A percentile compares a stretch with the other conserved stretches of the same genome.
phyloP scores from a whole-genome alignment of 2,113 vertebrate genomes.

The Mustelus asterias region DNA sequence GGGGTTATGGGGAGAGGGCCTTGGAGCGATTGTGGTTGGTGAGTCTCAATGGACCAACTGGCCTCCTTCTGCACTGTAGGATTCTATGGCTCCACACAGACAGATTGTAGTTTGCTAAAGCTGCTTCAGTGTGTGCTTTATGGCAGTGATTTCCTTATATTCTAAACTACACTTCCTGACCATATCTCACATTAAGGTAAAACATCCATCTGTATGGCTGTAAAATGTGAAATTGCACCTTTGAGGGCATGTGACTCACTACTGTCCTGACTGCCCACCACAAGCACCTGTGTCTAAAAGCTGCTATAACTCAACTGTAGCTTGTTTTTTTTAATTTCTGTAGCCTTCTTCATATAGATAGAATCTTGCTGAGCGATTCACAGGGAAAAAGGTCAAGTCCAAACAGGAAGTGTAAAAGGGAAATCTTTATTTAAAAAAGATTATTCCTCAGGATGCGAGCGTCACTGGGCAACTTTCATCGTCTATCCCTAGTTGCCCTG shows the following conservation, averaged over 20 bases:
- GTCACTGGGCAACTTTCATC: not conserved
- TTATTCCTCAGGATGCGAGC: not conserved
- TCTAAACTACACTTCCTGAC: not conserved
- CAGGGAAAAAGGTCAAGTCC: not conserved
- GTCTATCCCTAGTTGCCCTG: not conserved
- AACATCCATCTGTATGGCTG: not conserved
- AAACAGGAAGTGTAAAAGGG: not conserved
- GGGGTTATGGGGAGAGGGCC: no score
- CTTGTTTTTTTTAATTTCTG: not conserved
- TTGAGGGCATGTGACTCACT: not conserved
- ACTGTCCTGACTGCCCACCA: not conserved
- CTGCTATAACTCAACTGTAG: not conserved
- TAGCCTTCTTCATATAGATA: no score
- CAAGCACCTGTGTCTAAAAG: not conserved
- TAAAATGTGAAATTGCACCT: not conserved
- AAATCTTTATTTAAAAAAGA: not conserved
- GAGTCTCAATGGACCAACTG: no score
- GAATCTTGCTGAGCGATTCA: not conserved
- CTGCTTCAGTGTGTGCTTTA: not conserved
- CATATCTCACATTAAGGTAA: not conserved
- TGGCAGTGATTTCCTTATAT: not conserved
- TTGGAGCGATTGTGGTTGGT: no score
- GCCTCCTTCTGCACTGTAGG: no score
- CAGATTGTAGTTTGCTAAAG: not conserved
- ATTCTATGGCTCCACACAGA: no score